Percentiles rank a stretch among this genome's conserved stretches.
phyloP scores from a whole-genome alignment of 2,888 invertebrate genomes.

The Dryobota labecula region DNA sequence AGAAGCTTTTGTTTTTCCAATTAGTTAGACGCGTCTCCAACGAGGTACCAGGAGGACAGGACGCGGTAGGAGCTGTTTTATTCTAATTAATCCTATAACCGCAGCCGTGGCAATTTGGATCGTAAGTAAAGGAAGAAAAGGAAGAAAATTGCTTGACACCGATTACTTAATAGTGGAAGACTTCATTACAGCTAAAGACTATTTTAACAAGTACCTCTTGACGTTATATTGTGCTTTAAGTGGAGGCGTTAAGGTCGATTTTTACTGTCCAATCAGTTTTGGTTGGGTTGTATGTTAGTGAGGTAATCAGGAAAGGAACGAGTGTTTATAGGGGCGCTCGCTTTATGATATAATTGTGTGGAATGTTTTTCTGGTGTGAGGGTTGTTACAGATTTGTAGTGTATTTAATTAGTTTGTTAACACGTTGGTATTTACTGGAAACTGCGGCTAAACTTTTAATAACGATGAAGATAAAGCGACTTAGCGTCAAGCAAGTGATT shows the following conservation, averaged over 20 bases:
- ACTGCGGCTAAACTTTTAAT: not conserved
- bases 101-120: slow-evolving; percentile 55
- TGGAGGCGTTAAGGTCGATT: slow-evolving; percentile 43
- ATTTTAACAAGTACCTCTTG: slow-evolving; percentile 57
- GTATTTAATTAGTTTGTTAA: slow-evolving; percentile 26
- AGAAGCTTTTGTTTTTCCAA: slow-evolving; percentile 52
- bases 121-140: slow-evolving; percentile 56
- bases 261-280: slow-evolving; percentile 53
- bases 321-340: slow-evolving; percentile 66
- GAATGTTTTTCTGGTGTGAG: slow-evolving; percentile 49
- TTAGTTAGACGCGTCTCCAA: slow-evolving; percentile 48
- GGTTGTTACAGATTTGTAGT: slow-evolving; percentile 35
- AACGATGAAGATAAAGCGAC: not conserved
- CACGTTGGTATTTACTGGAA: not conserved
- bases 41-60: slow-evolving; percentile 55
- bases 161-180: slow-evolving; percentile 64
- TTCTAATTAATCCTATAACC: slow-evolving; percentile 64
- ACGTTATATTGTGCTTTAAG: slow-evolving; percentile 36
- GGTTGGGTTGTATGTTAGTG: slow-evolving; percentile 55
- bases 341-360: slow-evolving; percentile 66
- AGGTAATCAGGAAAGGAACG: slow-evolving; percentile 72
- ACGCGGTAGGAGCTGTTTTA: slow-evolving; percentile 60
- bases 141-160: slow-evolving; percentile 62
- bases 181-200: slow-evolving; percentile 70
- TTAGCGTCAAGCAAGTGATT: not conserved